Base-by-base conservation (phyloP, 92 coral and sea anemone species). In the Ricordea florida region DNA sequence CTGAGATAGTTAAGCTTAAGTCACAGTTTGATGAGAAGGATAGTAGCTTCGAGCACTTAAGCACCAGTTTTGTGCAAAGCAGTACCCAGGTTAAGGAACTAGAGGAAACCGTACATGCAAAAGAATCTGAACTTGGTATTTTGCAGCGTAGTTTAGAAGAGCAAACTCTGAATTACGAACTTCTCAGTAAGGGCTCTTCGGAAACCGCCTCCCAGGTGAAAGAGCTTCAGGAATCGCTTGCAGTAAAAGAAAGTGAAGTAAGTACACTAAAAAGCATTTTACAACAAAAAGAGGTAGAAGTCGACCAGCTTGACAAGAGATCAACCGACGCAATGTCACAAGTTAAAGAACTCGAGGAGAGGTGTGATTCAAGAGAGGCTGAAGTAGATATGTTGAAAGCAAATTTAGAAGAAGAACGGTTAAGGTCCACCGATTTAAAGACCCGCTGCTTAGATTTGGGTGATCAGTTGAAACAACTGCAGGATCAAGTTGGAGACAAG, bases 1-100 rank as follows among this genome's bases (percentile, higher is more conserved):
- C 74, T 50, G 93, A 87, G 49, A 56, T 93, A 36, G 51, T 56
- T 30, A 74, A 34, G 13, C 79, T 91, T 20, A 92, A 74, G 51
- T 69, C 92, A 20, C 27, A 72, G 24, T 80, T 79, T 17, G 77
- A 79, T 44, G 88, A 88, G 25, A 82, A 76, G 53, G 83, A 71
- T 38, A 67, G 74, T 6, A 87, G 78, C 37, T 53, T 84, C 14
- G 84, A 73, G 20, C 64, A 69, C 15, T 53, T 91, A n/a, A 91
- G 84, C 70, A 49, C 71, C 34, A 80, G 88, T 69, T 82, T 82
- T 47, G 82, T 66, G 16, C 92, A 90, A 16, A 66, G 85, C 3
- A 87, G 75, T 33, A 50, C 85, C 4, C 89, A 84, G 48, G 87
- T 90, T 24, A 86, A 81, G 36, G 82, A 69, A 10, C 80, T 61